These are phyloP conservation scores for Diploptera punctata DNA, from an alignment of 2,888 invertebrate species.

Conservation along the genomic window DNA sequence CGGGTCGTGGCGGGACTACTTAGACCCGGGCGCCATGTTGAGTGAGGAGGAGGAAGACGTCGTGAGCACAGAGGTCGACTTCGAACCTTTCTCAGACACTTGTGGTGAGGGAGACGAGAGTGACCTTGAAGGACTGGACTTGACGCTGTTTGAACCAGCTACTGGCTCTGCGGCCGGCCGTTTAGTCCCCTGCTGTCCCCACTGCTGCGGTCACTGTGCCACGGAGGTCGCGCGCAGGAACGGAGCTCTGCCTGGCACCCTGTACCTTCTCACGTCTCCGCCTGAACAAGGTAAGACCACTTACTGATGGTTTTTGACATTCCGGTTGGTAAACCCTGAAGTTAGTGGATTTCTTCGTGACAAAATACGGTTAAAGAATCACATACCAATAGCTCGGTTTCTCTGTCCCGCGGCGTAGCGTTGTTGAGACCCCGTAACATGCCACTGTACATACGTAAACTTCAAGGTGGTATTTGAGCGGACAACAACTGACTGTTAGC, in stretches of 20 bases:
- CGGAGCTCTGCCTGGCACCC: constrained; percentile 35
- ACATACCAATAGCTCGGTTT: too few species aligned
- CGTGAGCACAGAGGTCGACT: constrained; percentile 62
- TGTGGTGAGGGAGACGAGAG: constrained; percentile 44
- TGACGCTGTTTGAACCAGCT: constrained; percentile 70
- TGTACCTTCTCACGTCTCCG: constrained; percentile 30
- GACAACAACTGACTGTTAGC: too few species aligned
- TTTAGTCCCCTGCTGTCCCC: constrained; percentile 55
- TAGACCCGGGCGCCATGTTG: constrained; percentile 48
- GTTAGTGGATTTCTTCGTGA: too few species aligned
- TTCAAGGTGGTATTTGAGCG: too few species aligned
- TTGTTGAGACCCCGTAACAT: too few species aligned
- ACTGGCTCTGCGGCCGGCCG: constrained; percentile 52
- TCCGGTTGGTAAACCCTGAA: too few species aligned
- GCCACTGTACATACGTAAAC: too few species aligned
- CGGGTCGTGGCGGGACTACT: constrained; percentile 52
- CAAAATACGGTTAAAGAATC: too few species aligned
- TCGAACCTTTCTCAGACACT: constrained; percentile 62
- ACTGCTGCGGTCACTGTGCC: constrained; percentile 28
- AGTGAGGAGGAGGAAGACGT: constrained; percentile 42
- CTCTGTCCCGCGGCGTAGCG: too few species aligned
- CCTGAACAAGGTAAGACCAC: neutral
- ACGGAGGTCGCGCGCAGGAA: constrained; percentile 3
- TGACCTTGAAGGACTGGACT: constrained; percentile 72
- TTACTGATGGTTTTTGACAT: too few species aligned